These are phyloP conservation scores for Oxyura jamaicensis DNA, from an alignment of 2,113 vertebrate species.

Conservation along the genomic window DNA sequence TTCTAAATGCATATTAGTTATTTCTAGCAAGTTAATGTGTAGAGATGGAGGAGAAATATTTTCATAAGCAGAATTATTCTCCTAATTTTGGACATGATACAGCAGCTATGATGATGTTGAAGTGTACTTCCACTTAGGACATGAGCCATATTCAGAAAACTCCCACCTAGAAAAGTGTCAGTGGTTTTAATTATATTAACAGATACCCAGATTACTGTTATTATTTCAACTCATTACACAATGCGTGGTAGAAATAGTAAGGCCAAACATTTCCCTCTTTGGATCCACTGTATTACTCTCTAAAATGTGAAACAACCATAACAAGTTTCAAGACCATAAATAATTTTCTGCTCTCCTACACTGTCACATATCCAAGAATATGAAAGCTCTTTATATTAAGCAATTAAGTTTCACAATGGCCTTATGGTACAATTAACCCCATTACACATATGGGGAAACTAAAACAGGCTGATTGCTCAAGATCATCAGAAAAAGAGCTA, in stretches of 20 bases:
- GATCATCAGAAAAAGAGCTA: neutral
- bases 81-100: neutral
- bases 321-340: neutral
- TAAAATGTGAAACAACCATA: neutral
- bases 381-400: neutral
- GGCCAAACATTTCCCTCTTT: neutral
- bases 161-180: neutral
- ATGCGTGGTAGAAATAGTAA: neutral
- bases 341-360: neutral
- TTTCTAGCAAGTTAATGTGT: neutral
- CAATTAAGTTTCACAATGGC: neutral
- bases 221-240: neutral
- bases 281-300: neutral
- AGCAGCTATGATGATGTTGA: neutral
- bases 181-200: slow-evolving; percentile 8
- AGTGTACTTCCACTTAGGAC: neutral
- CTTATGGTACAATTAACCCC: slow-evolving; percentile 1
- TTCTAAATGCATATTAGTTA: neutral
- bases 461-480: neutral
- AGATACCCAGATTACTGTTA: neutral
- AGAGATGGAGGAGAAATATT: neutral
- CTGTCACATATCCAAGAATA: neutral
- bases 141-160: neutral
- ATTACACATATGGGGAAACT: neutral
- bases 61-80: neutral